A percentile compares a stretch with the other conserved stretches of the same genome.
Conservation (phyloP, 2,113 vertebrate species). For the Saguinus midas region DNA sequence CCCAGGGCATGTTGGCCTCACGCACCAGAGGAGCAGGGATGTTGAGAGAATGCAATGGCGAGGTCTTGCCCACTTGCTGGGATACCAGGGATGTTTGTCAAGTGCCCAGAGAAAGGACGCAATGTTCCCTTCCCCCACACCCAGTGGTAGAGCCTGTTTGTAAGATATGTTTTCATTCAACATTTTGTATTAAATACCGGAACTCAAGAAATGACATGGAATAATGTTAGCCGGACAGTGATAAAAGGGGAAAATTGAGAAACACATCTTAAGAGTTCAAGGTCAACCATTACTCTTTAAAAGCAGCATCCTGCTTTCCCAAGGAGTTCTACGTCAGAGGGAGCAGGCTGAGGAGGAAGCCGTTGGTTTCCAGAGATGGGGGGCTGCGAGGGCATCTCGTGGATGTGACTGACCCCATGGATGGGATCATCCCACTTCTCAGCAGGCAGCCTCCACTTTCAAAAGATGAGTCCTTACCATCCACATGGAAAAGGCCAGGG, state of each 20-base stretch:
- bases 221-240: conserved; percentile 24
- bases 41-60: not conserved
- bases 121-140: not conserved
- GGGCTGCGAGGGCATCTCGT: not conserved
- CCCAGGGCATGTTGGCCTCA: not conserved
- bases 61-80: rapidly evolving
- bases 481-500: not conserved
- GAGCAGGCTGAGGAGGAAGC: not conserved
- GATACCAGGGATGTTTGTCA: not conserved
- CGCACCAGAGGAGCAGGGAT: not conserved
- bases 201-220: conserved; percentile 53
- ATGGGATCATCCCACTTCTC: not conserved
- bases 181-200: conserved; percentile 60
- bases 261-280: conserved; percentile 61
- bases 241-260: conserved; percentile 58
- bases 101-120: not conserved
- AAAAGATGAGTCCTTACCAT: not conserved
- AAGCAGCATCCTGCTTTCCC: conserved; percentile 64
- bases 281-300: conserved; percentile 54
- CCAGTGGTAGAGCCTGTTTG: not conserved
- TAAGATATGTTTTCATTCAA: conserved; percentile 47
- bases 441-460: not conserved
- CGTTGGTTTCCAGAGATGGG: not conserved
- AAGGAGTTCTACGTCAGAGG: not conserved
- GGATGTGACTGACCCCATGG: too few species aligned